Conservation (phyloP, 2,888 invertebrate species). For the Cerceris ruficornis region DNA sequence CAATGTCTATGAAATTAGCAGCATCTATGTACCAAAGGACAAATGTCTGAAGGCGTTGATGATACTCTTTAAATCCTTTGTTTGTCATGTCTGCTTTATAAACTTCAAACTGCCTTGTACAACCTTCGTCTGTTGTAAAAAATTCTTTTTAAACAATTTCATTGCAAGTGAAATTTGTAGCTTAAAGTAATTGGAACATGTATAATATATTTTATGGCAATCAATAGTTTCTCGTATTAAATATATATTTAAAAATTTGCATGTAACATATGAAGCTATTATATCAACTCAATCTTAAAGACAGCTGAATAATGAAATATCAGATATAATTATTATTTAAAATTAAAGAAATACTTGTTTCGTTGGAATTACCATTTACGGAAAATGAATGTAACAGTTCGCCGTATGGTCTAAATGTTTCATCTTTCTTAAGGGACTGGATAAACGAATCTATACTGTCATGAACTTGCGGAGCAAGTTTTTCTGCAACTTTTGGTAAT, state of each 20-base stretch:
- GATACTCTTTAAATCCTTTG: slow-evolving; percentile 90
- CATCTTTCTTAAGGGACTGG: slow-evolving; percentile 87
- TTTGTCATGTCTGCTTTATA: slow-evolving; percentile 88
- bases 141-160: slow-evolving; percentile 2
- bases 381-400: slow-evolving; percentile 86
- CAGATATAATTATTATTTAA: neutral
- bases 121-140: slow-evolving; percentile 69
- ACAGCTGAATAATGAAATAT: neutral
- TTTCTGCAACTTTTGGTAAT: slow-evolving; percentile 86
- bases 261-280: no score
- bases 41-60: slow-evolving; percentile 94
- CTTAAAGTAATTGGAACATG: neutral
- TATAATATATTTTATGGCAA: neutral
- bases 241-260: neutral
- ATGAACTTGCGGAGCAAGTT: slow-evolving; percentile 87
- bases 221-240: neutral
- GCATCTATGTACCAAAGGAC: slow-evolving; percentile 98
- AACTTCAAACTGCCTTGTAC: slow-evolving; percentile 87
- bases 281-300: no score
- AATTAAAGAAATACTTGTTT: neutral
- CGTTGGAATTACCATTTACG: slow-evolving; percentile 76
- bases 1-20: slow-evolving; percentile 95
- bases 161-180: neutral
- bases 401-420: slow-evolving; percentile 90
- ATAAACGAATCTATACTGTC: slow-evolving; percentile 89